These are phyloP conservation scores for Saguinus imperator DNA, from an alignment of 2,113 vertebrate genomes.

Conservation along the genomic window DNA sequence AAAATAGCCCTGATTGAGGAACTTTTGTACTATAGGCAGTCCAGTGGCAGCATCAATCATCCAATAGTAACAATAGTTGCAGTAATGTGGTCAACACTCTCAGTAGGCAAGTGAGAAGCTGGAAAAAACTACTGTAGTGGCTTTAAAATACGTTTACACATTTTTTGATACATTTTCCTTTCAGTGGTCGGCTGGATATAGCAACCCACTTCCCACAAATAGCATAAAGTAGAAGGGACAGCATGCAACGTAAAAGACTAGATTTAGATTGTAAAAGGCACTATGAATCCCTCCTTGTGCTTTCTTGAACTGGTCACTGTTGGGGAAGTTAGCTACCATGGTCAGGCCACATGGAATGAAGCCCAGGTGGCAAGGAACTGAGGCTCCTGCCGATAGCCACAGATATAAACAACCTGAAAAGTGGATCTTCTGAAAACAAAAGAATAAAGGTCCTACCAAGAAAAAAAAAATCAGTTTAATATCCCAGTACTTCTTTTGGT, in stretches of 20 bases:
- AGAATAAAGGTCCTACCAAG: not conserved
- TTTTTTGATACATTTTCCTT: not conserved
- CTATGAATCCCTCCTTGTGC: not conserved
- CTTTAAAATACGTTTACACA: not conserved
- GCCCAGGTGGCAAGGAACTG: not conserved
- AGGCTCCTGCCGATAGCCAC: not conserved
- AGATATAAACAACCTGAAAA: not conserved
- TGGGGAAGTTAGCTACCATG: not conserved
- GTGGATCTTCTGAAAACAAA: not conserved
- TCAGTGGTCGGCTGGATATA: not conserved
- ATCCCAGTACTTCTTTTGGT: not conserved
- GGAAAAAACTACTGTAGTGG: not conserved
- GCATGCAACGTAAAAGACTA: not conserved
- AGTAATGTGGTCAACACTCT: not conserved
- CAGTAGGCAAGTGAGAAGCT: not conserved
- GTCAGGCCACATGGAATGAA: not conserved
- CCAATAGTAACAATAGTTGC: not conserved
- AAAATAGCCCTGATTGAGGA: not conserved
- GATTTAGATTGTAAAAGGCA: not conserved
- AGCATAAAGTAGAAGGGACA: not conserved
- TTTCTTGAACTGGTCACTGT: not conserved
- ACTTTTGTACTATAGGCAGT: not conserved
- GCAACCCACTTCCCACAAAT: not conserved
- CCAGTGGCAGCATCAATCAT: too few species aligned
- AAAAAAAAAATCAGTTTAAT: not conserved